Evolutionary conservation across 2,888 invertebrate species (phyloP).

Genomic region (Onchidella celtica): DNA sequence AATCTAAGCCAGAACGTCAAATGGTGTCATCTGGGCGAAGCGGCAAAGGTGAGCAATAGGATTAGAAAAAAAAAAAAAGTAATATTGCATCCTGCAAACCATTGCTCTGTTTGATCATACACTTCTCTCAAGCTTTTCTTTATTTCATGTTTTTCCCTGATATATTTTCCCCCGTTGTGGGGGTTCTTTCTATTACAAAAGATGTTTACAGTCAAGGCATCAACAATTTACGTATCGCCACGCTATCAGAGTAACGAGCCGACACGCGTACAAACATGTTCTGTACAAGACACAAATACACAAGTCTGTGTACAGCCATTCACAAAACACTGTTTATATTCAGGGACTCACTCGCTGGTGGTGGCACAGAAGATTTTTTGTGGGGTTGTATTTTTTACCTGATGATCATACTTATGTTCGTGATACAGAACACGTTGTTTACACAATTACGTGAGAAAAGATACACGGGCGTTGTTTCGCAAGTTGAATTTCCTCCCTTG

Average conservation of each 20-base stretch:
- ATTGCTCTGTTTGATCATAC: background rate
- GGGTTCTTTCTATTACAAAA: background rate
- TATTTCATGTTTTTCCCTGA: too few relatives aligned
- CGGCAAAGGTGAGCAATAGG: background rate
- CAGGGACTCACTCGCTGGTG: too few relatives aligned
- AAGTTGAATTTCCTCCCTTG: background rate
- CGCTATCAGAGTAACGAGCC: background rate
- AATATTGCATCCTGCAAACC: background rate
- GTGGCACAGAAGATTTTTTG: too few relatives aligned
- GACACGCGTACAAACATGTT: background rate
- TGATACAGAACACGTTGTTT: background rate
- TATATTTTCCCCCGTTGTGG: too few relatives aligned
- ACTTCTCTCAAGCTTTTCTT: too few relatives aligned
- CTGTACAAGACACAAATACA: too few relatives aligned
- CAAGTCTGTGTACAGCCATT: background rate
- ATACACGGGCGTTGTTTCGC: background rate
- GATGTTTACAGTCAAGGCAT: background rate
- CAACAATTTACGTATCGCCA: background rate
- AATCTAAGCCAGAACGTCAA: too few relatives aligned
- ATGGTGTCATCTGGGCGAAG: too few relatives aligned
- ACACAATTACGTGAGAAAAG: background rate
- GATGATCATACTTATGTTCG: background rate
- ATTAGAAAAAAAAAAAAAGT: background rate
- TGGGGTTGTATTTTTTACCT: too few relatives aligned
- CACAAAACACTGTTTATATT: background rate